Evolutionary conservation across 2,113 vertebrate genomes (phyloP), one percentile per base, ranked within the genome.

Genomic region (Hiodon tergisus): DNA sequence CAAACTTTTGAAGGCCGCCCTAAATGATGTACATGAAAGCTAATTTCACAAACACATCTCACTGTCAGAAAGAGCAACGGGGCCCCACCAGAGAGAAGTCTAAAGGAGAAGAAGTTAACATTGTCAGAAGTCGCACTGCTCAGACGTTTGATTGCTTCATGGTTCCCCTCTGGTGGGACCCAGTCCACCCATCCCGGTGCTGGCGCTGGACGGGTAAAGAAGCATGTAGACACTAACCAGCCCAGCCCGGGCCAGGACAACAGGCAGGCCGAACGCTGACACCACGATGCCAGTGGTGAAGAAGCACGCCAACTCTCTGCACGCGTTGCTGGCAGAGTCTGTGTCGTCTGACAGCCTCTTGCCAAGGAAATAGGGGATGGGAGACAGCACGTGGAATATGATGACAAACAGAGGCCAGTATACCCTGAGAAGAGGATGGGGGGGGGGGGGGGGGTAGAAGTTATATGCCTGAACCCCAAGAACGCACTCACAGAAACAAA

Each of bases 321-420:
- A 98, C 13, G 94, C 92, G 7, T 93, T 98, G 83, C 94, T 97
- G 71, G 94, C 88, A 0, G 93, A 92, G 4, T 97, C 95, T 0
- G 85, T 88, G 84, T 96, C 94, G 3, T 97, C 95, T 0, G 90
- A 87, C 16, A 93, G 73, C 66, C 95, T 91, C 74, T 81, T 92
- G 76, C 95, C 92, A 78, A 98, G 95, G 88, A 97, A 95, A 83
- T 93, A 88, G 0, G 97, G 97, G 79, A 98, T 91, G 76, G 97
- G 97, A 75, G 93, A 95, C 74, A 99, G 78, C 76, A 91, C 69
- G 72, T 99, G 94, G 85, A 99, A 98, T 14, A 99, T 87, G 79
- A 99, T 81, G 76, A 98, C 96, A 81, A 98, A 96, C 63, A 99
- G 78, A 0, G 97, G 96, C 96, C 96, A 99, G 84, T 98, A 99